Evolutionary conservation across 2,797 vertebrate genomes (phyloP).

Genomic region (Schizopygopsis malacanthus): DNA sequence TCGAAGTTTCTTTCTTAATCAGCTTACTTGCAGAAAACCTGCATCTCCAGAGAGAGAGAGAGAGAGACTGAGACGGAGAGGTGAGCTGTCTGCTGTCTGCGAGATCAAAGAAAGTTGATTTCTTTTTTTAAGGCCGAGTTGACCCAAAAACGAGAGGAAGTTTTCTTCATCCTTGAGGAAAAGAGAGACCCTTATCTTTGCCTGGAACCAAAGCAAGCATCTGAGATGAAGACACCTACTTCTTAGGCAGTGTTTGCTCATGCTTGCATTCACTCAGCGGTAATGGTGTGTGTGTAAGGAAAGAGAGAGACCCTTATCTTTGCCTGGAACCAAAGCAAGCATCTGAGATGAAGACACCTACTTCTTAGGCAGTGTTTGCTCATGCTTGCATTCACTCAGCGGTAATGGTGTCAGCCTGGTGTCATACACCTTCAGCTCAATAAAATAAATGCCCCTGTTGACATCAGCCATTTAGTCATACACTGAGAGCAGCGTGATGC

Average conservation of each 20-base stretch:
- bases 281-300: slow-evolving; percentile 15
- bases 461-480: slow-evolving; percentile 24
- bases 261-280: not conserved
- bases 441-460: slow-evolving; percentile 9
- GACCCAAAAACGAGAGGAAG: slow-evolving; percentile 24
- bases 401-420: slow-evolving; percentile 4
- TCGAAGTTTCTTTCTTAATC: slow-evolving; percentile 34
- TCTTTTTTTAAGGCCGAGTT: slow-evolving; percentile 37
- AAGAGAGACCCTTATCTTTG: not conserved
- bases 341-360: not conserved
- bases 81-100: slow-evolving; percentile 39
- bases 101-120: slow-evolving; percentile 30
- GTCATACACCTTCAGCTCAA: slow-evolving; percentile 2
- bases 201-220: slow-evolving; percentile 1
- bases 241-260: slow-evolving; percentile 14
- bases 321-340: not conserved
- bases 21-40: slow-evolving; percentile 32
- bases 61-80: not conserved
- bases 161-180: slow-evolving; percentile 16
- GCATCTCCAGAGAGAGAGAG: slow-evolving; percentile 29
- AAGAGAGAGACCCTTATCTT: not conserved
- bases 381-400: slow-evolving; percentile 4
- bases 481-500: not conserved
- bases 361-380: slow-evolving; percentile 3
- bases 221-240: not conserved